phyloP scores from a whole-genome alignment of 1,140 invertebrate genomes.

The Drosophila biarmipes region DNA sequence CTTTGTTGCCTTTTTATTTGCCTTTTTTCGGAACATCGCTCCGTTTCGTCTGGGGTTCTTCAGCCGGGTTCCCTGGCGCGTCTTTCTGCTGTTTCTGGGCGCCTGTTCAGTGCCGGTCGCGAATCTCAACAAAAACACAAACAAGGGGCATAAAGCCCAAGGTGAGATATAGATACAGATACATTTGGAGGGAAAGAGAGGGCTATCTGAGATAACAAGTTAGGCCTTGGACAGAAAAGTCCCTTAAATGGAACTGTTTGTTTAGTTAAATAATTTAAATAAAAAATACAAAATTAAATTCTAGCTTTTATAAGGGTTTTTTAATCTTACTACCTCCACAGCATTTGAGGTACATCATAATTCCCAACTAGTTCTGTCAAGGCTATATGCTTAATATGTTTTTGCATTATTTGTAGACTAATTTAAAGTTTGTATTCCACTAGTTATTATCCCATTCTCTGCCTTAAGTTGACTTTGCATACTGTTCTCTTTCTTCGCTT shows the following conservation, averaged over 20 bases:
- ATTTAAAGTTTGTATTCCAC: no score
- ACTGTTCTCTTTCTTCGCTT: conserved; percentile 15
- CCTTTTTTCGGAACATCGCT: conserved; percentile 35
- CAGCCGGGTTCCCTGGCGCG: conserved; percentile 1
- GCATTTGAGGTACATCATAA: no score
- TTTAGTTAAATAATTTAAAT: no score
- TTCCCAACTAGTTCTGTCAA: no score
- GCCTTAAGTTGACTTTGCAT: background rate
- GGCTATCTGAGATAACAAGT: background rate
- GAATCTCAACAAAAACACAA: conserved; percentile 84
- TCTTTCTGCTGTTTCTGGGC: conserved; percentile 58
- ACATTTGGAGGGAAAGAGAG: background rate
- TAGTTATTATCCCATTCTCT: background rate
- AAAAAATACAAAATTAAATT: no score
- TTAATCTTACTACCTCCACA: no score
- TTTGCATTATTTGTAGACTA: no score
- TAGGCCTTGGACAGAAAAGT: background rate
- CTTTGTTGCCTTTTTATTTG: conserved; percentile 33
- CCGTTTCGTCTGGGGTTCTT: conserved; percentile 18
- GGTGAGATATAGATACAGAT: conserved; percentile 28
- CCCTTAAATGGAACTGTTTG: background rate
- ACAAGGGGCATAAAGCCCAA: conserved; percentile 39
- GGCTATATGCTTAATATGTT: no score
- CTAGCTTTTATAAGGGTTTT: no score
- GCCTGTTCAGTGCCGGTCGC: conserved; percentile 75